Conservation (phyloP, 2,888 invertebrate species). For the Ischnus inquisitorius region DNA sequence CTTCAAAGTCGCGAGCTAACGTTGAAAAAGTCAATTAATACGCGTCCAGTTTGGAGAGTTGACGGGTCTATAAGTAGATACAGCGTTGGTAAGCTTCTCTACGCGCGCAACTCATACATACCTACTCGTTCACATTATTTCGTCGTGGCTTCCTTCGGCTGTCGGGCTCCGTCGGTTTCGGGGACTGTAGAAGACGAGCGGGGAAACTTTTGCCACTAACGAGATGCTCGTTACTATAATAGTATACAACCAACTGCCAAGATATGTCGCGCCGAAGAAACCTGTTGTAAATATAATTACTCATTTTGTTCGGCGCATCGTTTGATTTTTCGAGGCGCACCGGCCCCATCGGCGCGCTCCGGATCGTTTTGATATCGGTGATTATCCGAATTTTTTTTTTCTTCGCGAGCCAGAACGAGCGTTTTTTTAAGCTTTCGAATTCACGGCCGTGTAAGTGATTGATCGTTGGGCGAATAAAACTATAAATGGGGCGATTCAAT, state of each 20-base stretch:
- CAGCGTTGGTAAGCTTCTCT: constrained; percentile 70
- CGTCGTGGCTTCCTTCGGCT: constrained; percentile 64
- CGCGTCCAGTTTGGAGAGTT: constrained; percentile 80
- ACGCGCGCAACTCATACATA: constrained; percentile 81
- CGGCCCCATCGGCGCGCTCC: not conserved
- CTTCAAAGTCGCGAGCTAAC: constrained; percentile 28
- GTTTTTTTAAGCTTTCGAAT: no score
- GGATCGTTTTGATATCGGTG: not conserved
- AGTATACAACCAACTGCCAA: constrained; percentile 75
- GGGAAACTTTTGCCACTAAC: constrained; percentile 76
- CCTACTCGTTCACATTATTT: constrained; percentile 81
- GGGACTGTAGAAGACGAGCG: constrained; percentile 33
- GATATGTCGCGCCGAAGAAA: constrained; percentile 55
- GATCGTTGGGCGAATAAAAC: no score
- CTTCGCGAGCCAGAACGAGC: no score
- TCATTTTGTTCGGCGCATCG: constrained; percentile 38
- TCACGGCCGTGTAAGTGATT: not conserved
- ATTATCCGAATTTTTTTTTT: constrained; percentile 23
- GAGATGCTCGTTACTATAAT: constrained; percentile 78
- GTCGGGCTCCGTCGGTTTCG: constrained; percentile 57
- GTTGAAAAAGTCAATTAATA: constrained; percentile 83
- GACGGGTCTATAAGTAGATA: constrained; percentile 84
- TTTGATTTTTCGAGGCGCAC: constrained; percentile 42
- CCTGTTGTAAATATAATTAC: constrained; percentile 53
- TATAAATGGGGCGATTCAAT: not conserved